Conservation (phyloP, 2,888 invertebrate species). For the Eristalinus sepulchralis region DNA sequence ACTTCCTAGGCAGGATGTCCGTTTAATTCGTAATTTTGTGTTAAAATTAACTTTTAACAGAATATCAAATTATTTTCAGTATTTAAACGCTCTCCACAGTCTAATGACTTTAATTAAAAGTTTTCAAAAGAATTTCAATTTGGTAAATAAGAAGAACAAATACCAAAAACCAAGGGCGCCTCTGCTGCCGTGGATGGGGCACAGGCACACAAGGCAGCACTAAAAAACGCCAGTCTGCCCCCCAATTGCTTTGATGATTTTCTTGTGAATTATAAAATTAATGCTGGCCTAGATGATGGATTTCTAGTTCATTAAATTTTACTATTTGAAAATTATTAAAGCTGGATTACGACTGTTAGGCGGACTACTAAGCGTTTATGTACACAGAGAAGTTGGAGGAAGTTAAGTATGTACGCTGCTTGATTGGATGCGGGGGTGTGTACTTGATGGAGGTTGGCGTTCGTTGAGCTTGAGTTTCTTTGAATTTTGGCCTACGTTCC, state of each 20-base stretch:
- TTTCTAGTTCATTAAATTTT: slow-evolving; percentile 61
- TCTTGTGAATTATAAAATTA: slow-evolving; percentile 45
- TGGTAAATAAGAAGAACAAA: slow-evolving; percentile 41
- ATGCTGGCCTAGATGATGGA: slow-evolving; percentile 39
- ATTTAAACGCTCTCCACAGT: slow-evolving; percentile 39
- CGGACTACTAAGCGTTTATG: background rate
- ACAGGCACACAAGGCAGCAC: background rate
- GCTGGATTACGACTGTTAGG: slow-evolving; percentile 32
- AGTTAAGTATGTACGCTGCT: slow-evolving; percentile 8
- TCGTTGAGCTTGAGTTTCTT: slow-evolving; percentile 49
- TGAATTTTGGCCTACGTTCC: slow-evolving; percentile 16
- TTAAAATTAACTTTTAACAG: slow-evolving; percentile 35
- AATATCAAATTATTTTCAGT: slow-evolving; percentile 29
- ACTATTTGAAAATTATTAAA: slow-evolving; percentile 48
- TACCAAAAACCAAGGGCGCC: slow-evolving; percentile 17
- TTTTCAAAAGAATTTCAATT: slow-evolving; percentile 53
- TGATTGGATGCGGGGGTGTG: slow-evolving; percentile 10
- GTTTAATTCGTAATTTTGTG: slow-evolving; percentile 27
- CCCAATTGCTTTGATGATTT: slow-evolving; percentile 48
- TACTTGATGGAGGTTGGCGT: slow-evolving; percentile 37
- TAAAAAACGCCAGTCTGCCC: background rate
- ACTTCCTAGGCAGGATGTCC: background rate
- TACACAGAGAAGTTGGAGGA: background rate
- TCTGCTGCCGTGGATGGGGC: background rate
- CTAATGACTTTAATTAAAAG: slow-evolving; percentile 53